Conservation (phyloP, 2,888 invertebrate species). For the Cynaeus angustus region DNA sequence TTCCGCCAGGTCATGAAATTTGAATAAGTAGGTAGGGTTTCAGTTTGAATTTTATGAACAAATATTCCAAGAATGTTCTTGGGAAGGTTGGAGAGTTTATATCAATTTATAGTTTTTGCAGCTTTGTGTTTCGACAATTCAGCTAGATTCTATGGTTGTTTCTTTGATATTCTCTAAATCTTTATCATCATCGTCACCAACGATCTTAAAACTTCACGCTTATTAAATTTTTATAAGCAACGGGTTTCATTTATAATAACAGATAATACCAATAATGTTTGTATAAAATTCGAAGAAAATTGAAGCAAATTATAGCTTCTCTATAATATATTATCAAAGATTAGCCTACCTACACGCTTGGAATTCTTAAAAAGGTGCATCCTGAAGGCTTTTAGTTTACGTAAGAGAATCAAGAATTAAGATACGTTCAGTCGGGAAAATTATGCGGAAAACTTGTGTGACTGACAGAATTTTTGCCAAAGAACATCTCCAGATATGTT, state of each 20-base stretch:
- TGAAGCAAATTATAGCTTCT: not conserved
- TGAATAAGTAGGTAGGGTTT: not conserved
- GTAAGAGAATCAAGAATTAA: not conserved
- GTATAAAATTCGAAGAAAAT: conserved; percentile 1
- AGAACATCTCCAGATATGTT: no score
- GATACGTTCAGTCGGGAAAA: no score
- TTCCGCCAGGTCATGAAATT: conserved; percentile 4
- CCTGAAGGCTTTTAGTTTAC: not conserved
- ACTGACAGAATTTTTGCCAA: no score
- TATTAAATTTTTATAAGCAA: conserved; percentile 2
- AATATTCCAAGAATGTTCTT: not conserved
- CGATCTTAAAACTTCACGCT: not conserved
- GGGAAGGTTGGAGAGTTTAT: not conserved
- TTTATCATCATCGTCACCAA: not conserved
- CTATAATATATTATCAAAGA: conserved; percentile 4
- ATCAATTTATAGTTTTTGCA: not conserved
- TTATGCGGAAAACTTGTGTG: no score
- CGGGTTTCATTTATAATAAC: conserved; percentile 6
- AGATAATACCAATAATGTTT: conserved; percentile 8
- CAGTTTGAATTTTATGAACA: not conserved
- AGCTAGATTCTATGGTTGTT: no score
- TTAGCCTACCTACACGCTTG: not conserved
- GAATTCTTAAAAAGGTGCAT: not conserved
- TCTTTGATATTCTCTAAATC: no score
- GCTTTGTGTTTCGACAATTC: no score